Evolutionary conservation across 2,888 invertebrate genomes (phyloP).

Genomic region (Clepsis dumicolana): DNA sequence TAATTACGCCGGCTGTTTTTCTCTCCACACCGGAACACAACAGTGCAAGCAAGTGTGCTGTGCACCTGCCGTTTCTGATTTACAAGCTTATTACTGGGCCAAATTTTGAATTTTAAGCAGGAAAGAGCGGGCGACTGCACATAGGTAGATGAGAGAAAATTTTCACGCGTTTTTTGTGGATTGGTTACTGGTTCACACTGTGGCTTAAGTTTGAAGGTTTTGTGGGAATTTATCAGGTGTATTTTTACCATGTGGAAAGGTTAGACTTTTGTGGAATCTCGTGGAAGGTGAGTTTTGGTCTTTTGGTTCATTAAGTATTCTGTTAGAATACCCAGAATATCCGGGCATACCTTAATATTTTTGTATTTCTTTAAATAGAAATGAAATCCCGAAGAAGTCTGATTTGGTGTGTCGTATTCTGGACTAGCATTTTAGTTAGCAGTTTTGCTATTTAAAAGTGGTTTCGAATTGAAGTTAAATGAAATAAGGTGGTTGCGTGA

Average conservation of each 20-base stretch:
- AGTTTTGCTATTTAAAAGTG: too few relatives aligned
- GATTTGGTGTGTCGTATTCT: neutral
- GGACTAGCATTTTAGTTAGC: too few relatives aligned
- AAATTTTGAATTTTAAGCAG: too few relatives aligned
- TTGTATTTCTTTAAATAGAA: neutral
- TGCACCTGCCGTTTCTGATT: too few relatives aligned
- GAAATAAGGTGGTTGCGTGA: too few relatives aligned
- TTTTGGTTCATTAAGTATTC: neutral
- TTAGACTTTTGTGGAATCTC: neutral
- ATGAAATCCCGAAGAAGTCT: neutral
- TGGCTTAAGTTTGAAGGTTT: neutral
- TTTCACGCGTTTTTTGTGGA: neutral
- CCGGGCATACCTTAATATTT: neutral
- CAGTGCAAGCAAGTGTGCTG: too few relatives aligned
- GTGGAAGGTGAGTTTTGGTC: neutral
- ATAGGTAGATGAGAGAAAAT: too few relatives aligned
- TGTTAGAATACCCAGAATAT: neutral
- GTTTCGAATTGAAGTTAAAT: too few relatives aligned
- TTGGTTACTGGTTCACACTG: neutral
- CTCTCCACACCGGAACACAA: too few relatives aligned
- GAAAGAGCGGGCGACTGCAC: too few relatives aligned
- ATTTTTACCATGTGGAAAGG: conserved; percentile 1
- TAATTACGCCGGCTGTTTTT: too few relatives aligned
- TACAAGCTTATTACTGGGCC: too few relatives aligned
- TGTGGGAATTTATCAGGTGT: neutral